These are phyloP conservation scores for Syrphus vitripennis DNA, from an alignment of 2,888 invertebrate species.

Conservation along the genomic window DNA sequence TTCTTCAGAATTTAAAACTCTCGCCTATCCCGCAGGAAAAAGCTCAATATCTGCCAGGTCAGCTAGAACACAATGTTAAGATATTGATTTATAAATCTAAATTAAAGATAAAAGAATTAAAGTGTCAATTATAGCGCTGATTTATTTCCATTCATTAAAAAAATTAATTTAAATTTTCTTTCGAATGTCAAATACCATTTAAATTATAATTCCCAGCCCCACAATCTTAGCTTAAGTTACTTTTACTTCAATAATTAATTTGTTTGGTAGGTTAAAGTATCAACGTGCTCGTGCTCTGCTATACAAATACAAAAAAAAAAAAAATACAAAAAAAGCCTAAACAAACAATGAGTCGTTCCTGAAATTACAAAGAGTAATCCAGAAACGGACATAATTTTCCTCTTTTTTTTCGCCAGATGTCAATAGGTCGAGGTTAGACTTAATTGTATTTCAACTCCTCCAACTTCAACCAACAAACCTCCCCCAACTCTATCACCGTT, in stretches of 20 bases:
- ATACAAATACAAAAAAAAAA: not conserved
- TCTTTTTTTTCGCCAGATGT: conserved; percentile 44
- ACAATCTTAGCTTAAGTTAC: not conserved
- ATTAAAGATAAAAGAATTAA: not conserved
- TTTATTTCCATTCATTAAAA: not conserved
- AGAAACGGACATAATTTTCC: not conserved
- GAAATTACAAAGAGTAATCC: conserved; percentile 3
- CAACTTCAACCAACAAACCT: not conserved
- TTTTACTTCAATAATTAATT: not conserved
- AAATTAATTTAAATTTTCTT: not conserved
- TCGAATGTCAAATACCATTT: not conserved
- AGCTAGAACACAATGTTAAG: too few relatives aligned
- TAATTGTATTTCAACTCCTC: conserved; percentile 49
- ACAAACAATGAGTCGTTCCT: conserved; percentile 1
- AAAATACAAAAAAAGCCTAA: not conserved
- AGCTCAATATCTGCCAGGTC: too few relatives aligned
- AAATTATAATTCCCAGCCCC: not conserved
- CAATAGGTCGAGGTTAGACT: conserved; percentile 69
- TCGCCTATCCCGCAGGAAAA: too few relatives aligned
- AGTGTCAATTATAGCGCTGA: not conserved
- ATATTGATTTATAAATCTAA: too few relatives aligned
- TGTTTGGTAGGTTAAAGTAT: too few relatives aligned
- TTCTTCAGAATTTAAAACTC: too few relatives aligned
- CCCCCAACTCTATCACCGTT: conserved; percentile 29
- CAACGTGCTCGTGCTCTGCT: too few relatives aligned